These are phyloP conservation scores for Plotosus lineatus DNA, from an alignment of 2,113 vertebrate species.

Conservation along the genomic window DNA sequence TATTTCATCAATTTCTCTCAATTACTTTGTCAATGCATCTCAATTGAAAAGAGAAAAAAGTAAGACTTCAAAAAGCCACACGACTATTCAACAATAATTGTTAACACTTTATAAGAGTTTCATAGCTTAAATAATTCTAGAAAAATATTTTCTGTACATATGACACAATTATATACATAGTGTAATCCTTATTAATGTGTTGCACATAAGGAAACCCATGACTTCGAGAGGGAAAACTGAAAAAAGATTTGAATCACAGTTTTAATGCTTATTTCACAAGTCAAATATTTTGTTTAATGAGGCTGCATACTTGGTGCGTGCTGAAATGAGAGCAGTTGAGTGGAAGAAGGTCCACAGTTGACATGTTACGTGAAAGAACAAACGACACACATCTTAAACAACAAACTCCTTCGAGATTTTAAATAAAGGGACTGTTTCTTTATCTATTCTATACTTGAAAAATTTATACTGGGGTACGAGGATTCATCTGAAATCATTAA, in stretches of 20 bases:
- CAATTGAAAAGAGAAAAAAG: slow-evolving; percentile 6
- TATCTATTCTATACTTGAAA: neutral
- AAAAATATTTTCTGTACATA: slow-evolving; percentile 93
- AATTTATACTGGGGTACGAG: too few relatives aligned
- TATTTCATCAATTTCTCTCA: slow-evolving; percentile 1
- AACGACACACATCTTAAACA: too few relatives aligned
- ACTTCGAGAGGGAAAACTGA: neutral
- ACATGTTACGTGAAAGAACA: neutral
- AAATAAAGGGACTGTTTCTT: neutral
- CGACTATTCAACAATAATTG: slow-evolving; percentile 59
- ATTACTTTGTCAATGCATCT: neutral
- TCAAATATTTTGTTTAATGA: neutral
- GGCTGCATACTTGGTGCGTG: neutral
- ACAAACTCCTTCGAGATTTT: neutral
- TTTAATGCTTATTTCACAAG: slow-evolving; percentile 16
- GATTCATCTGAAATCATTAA: neutral
- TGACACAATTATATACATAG: slow-evolving; percentile 90
- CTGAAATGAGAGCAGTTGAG: neutral
- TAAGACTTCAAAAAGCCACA: slow-evolving; percentile 54
- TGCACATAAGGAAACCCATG: slow-evolving; percentile 17
- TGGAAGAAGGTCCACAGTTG: neutral
- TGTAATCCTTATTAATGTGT: slow-evolving; percentile 59
- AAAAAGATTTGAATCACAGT: neutral
- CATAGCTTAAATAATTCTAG: slow-evolving; percentile 92
- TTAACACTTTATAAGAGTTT: slow-evolving; percentile 73